Base-by-base conservation (phyloP, 2,113 vertebrate genomes). In the Morone chrysops region DNA sequence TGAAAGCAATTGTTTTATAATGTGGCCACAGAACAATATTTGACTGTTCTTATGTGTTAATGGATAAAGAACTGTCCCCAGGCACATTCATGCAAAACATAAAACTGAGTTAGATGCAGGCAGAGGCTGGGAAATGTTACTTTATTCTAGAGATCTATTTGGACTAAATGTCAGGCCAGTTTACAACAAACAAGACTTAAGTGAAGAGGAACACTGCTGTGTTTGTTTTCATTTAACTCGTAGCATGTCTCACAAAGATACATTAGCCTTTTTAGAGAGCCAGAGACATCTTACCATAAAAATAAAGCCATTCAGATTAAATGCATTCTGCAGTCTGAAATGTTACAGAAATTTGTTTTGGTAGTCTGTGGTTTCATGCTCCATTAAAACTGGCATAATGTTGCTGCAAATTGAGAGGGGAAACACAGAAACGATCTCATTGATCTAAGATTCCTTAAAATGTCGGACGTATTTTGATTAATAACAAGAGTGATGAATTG, bases 1-100 rank as follows among this genome's bases (percentile, higher is more conserved):
- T 91, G 78, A 93, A 80, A 77, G 79, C 73, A 90, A 92, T 89
- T 81, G 85, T 80, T 91, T 86, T 47, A 78, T 91, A 91, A 92
- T 86, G 83, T 71, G 86, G 48, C 62, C 8, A 89, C 84, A 89
- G 87, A 91, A 78, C 82, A 90, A 90, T 84, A 92, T 89, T 59
- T 75, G 87, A 82, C 70, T 84, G 40, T 82, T 76, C 25, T 51
- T 67, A 59, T 67, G 75, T 75, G 68, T 63, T 93, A 92, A 93
- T 90, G 76, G 70, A 60, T 72, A 50, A 66, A 86, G 80, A 89
- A 88, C 72, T 84, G 70, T 71, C 82, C 51, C 18, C 38, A 1
- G 41, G 86, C 87, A 90, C 87, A 87, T 90, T 84, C 25, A 83
- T 88, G 86, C 81, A 86, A 86, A 90, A 80, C 47, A 85, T 41